Evolutionary conservation across 1,140 invertebrate species (phyloP).

Genomic region (Aporrectodea caliginosa): DNA sequence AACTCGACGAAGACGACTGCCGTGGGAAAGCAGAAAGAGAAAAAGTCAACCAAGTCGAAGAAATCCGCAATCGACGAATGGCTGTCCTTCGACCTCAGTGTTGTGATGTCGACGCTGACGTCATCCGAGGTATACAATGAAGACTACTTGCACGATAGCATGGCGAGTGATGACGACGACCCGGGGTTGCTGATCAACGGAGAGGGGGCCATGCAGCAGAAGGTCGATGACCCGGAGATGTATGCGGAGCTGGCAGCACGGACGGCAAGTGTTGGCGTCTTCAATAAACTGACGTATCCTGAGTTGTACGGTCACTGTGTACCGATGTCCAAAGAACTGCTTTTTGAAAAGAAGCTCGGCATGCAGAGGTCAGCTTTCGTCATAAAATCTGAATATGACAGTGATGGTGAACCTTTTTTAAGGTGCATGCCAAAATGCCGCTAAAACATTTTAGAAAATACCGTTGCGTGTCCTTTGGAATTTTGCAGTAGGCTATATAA

Average conservation of each 20-base stretch:
- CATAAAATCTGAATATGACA: no score
- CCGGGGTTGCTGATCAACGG: background rate
- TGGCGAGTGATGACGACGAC: background rate
- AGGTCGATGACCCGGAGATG: constrained; percentile 29
- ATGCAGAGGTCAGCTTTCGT: constrained; percentile 46
- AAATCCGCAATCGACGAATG: background rate
- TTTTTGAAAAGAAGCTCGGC: constrained; percentile 50
- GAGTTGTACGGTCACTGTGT: constrained; percentile 47
- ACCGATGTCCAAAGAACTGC: constrained; percentile 37
- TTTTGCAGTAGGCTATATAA: no score
- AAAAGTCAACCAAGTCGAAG: background rate
- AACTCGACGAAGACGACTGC: background rate
- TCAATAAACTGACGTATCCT: constrained; percentile 53
- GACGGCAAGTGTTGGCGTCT: constrained; percentile 46
- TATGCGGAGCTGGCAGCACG: constrained; percentile 41
- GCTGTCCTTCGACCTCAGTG: background rate
- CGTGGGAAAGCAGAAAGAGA: background rate
- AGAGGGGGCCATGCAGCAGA: background rate
- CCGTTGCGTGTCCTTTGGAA: no score
- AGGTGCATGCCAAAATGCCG: no score
- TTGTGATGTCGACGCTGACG: background rate
- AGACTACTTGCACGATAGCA: no score
- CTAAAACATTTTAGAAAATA: no score
- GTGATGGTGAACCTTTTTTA: no score
- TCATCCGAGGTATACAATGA: background rate